These are phyloP conservation scores for Panorpa germanica DNA, from an alignment of 2,888 invertebrate species.

Conservation along the genomic window DNA sequence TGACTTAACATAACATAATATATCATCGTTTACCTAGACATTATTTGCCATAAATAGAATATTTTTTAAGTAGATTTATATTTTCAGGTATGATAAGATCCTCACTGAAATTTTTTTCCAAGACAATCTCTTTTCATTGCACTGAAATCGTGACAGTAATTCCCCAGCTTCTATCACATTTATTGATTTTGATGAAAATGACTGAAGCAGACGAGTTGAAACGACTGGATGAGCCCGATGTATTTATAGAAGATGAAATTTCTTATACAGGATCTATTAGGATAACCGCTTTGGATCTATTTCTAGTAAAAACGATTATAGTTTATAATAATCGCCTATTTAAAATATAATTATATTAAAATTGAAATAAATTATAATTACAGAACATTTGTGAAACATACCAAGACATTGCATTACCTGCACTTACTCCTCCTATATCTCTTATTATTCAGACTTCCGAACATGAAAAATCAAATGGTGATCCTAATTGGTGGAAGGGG, in stretches of 20 bases:
- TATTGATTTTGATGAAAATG: too few species aligned
- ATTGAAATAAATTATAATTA: constrained; percentile 9
- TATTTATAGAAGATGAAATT: constrained; percentile 50
- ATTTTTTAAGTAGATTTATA: too few species aligned
- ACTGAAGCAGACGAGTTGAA: constrained; percentile 49
- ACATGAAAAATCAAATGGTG: constrained; percentile 25
- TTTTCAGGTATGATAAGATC: too few species aligned
- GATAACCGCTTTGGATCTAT: constrained; percentile 41
- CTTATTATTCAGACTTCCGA: constrained; percentile 38
- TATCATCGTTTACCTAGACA: too few species aligned
- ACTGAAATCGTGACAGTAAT: too few species aligned
- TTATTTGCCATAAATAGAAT: too few species aligned
- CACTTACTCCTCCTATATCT: constrained; percentile 34
- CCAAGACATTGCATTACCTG: constrained; percentile 29
- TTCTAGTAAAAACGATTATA: constrained; percentile 24
- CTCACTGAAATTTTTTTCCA: too few species aligned
- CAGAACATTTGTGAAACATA: constrained; percentile 30
- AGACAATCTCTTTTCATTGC: too few species aligned
- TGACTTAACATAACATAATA: too few species aligned
- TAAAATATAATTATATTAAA: constrained; percentile 1
- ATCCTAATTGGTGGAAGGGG: constrained; percentile 42
- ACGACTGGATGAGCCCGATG: constrained; percentile 40
- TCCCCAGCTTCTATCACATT: too few species aligned
- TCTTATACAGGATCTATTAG: constrained; percentile 42
- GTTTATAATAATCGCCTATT: constrained; percentile 4